Conservation (phyloP, 2,888 invertebrate species). For the Pantelozetes paolii region DNA sequence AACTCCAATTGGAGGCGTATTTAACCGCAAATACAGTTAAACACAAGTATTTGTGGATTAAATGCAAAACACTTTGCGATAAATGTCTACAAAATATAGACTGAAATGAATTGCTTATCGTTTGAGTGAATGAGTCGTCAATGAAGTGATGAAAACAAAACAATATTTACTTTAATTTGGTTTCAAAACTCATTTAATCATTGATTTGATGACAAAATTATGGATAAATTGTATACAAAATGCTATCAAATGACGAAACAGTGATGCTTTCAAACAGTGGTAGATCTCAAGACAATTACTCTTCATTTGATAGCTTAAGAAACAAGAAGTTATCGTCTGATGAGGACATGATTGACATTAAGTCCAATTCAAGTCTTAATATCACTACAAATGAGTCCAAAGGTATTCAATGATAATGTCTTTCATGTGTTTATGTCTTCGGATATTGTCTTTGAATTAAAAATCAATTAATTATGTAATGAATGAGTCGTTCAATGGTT, state of each 20-base stretch:
- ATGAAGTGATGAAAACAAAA: not conserved
- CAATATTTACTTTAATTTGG: not conserved
- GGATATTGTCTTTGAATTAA: too few relatives aligned
- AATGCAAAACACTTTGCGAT: not conserved
- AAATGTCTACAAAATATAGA: not conserved
- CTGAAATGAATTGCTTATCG: not conserved
- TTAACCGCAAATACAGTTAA: not conserved
- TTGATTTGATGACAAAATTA: not conserved
- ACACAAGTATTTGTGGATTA: not conserved
- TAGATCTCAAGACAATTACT: constrained; percentile 23
- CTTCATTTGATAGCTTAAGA: constrained; percentile 29
- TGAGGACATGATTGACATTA: constrained; percentile 32
- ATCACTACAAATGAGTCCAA: not conserved
- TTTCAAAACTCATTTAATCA: not conserved
- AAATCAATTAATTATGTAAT: too few relatives aligned
- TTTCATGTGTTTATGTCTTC: not conserved
- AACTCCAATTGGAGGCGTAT: not conserved
- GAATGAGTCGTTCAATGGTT: too few relatives aligned
- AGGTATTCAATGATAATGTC: not conserved
- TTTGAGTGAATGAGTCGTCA: constrained; percentile 8
- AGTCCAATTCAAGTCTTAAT: constrained; percentile 14
- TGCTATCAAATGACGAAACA: constrained; percentile 16
- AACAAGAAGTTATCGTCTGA: constrained; percentile 20
- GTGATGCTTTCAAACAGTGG: constrained; percentile 35
- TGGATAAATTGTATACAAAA: not conserved